Percentiles rank a stretch among this genome's conserved stretches.
Evolutionary conservation across 2,113 vertebrate genomes (phyloP).

Genomic region (Taxidea taxus): DNA sequence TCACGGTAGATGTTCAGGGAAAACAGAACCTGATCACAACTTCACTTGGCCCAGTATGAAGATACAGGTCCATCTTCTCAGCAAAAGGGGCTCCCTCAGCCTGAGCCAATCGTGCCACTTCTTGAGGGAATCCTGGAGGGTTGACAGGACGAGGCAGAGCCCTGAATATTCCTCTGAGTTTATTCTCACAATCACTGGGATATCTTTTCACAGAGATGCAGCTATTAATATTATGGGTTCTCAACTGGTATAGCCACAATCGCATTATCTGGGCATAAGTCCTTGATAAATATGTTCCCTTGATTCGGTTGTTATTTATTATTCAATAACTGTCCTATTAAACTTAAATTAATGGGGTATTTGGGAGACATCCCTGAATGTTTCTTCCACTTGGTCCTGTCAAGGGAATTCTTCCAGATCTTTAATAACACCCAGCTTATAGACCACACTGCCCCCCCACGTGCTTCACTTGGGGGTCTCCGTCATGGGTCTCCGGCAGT

Average conservation of each 20-base stretch:
- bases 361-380: conserved; percentile 65
- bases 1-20: neutral
- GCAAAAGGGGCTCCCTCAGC: neutral
- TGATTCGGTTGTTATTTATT: conserved; percentile 82
- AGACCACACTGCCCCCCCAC: rapidly evolving
- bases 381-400: conserved; percentile 22
- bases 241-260: conserved; percentile 67
- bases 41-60: rapidly evolving
- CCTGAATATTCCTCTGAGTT: neutral
- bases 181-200: neutral
- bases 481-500: rapidly evolving
- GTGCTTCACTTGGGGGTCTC: neutral
- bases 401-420: neutral
- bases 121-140: rapidly evolving
- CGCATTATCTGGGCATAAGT: conserved; percentile 76
- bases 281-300: conserved; percentile 81
- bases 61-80: neutral
- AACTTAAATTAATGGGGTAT: conserved; percentile 78
- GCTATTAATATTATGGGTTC: neutral
- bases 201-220: neutral
- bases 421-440: neutral
- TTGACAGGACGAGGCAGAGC: neutral
- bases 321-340: conserved; percentile 82
- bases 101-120: neutral
- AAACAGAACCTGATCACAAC: neutral